Base-by-base conservation (phyloP, 2,888 invertebrate genomes). In the Oligia strigilis region DNA sequence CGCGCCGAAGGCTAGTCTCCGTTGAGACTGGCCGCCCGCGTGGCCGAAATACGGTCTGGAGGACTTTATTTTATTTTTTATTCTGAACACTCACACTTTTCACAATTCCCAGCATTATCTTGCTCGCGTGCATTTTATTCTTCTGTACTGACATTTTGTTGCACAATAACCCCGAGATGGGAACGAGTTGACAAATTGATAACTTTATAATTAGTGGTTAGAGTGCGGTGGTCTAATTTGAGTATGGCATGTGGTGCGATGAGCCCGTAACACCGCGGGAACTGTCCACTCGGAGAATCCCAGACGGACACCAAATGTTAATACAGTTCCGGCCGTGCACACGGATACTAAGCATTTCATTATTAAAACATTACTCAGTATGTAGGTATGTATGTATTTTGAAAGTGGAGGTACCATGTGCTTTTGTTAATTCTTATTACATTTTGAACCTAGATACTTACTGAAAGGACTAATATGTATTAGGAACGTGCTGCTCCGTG, bases 151-250 rank as follows among this genome's bases (percentile, higher is more conserved):
- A 62, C 46, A 79, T 66, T 72, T 23, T 65, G 55, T 78, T 72
- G 46, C 55, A 67, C 65, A 75, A 66, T 49, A 60, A 79, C 83
- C 70, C 82, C 79, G 89, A 91, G 91, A 91, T 92, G 90, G 89
- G 91, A 92, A 92, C 84, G 92, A 92, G 94, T 94, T 94, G 93
- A 94, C 93, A 94, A 93, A 94, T 94, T 93, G 91, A 93, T 94
- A 93, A 92, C 90, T 91, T 93, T 90, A 91, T 94, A 95, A 95
- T 95, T 95, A 94, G 94, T 92, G 95, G 95, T 95, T 92, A 90
- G 82, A 81, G 87, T 91, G 93, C 78, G 93, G 93, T 91, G 85
- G 86, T 80, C 84, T 94, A 95, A 95, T 95, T 94, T 92, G 93
- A 91, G 89, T 88, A 94, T 94, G 89, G 93, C 94, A 94, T 94